These are phyloP conservation scores for Phataginus tricuspis DNA, from an alignment of 2,797 vertebrate genomes.

Conservation along the genomic window DNA sequence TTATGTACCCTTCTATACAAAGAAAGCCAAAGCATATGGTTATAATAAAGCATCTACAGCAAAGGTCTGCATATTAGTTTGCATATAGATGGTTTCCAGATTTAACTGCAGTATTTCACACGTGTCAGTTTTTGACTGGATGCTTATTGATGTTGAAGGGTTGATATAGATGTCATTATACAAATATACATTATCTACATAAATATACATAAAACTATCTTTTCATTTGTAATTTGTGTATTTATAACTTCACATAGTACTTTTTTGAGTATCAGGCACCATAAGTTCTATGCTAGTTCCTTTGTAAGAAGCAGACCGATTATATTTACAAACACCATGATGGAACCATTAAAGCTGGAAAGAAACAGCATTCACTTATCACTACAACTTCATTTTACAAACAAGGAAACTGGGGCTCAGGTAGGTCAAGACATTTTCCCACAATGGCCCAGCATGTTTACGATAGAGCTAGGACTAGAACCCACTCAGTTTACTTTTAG, in stretches of 20 bases:
- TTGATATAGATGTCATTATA: neutral
- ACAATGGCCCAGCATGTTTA: neutral
- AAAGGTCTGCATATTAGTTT: neutral
- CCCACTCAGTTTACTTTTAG: constrained; percentile 31
- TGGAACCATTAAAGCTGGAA: neutral
- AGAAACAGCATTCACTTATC: constrained; percentile 15
- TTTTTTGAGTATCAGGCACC: neutral
- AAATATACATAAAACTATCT: neutral
- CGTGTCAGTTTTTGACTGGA: neutral
- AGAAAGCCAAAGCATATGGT: neutral
- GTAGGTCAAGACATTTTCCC: constrained; percentile 35
- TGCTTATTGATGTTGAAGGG: neutral
- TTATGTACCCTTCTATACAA: neutral
- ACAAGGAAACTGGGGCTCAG: neutral
- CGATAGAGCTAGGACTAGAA: neutral
- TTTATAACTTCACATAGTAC: neutral
- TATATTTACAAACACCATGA: constrained; percentile 8
- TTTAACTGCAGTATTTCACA: neutral
- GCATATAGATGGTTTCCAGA: neutral
- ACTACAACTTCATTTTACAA: constrained; percentile 39
- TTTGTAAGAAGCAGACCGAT: constrained; percentile 14
- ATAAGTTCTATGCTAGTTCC: neutral
- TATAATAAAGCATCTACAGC: neutral
- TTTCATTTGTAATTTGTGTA: neutral
- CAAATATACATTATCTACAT: neutral